phyloP scores from a whole-genome alignment of 2,113 vertebrate genomes.

The Morphnarchus princeps region DNA sequence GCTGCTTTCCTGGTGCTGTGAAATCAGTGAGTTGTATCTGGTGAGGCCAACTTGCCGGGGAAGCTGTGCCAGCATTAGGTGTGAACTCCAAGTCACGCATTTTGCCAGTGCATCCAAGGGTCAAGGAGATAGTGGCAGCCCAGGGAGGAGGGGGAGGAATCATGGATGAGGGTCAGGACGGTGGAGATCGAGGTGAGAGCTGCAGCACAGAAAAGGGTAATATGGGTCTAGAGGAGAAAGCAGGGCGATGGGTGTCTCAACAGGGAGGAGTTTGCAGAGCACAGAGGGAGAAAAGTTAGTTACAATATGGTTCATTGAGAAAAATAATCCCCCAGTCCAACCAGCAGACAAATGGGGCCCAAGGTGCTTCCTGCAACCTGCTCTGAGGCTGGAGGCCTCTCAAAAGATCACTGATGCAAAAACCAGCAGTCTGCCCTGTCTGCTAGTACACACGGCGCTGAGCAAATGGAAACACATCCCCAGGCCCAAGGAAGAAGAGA shows the following conservation, averaged over 20 bases:
- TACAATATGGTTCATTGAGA: not conserved
- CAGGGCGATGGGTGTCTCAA: not conserved
- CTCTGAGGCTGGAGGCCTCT: not conserved
- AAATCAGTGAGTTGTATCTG: not conserved
- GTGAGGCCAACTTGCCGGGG: not conserved
- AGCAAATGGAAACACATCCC: not conserved
- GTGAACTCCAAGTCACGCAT: not conserved
- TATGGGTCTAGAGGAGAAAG: not conserved
- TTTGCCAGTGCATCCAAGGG: not conserved
- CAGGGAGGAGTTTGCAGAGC: not conserved
- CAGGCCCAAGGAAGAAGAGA: not conserved
- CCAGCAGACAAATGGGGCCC: not conserved
- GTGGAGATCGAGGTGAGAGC: not conserved
- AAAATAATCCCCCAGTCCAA: not conserved
- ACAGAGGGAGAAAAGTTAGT: not conserved
- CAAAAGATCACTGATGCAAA: constrained; percentile 29
- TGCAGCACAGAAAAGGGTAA: not conserved
- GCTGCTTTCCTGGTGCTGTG: not conserved
- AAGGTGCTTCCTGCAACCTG: constrained; percentile 29
- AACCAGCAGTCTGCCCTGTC: not conserved
- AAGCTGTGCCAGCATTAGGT: not conserved
- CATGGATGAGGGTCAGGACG: accelerated
- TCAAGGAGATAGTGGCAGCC: not conserved
- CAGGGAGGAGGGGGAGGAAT: not conserved
- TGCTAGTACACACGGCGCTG: not conserved